Percentiles rank a stretch among this genome's conserved stretches.
phyloP scores from a whole-genome alignment of 2,113 vertebrate species.

The Nibea coibor region DNA sequence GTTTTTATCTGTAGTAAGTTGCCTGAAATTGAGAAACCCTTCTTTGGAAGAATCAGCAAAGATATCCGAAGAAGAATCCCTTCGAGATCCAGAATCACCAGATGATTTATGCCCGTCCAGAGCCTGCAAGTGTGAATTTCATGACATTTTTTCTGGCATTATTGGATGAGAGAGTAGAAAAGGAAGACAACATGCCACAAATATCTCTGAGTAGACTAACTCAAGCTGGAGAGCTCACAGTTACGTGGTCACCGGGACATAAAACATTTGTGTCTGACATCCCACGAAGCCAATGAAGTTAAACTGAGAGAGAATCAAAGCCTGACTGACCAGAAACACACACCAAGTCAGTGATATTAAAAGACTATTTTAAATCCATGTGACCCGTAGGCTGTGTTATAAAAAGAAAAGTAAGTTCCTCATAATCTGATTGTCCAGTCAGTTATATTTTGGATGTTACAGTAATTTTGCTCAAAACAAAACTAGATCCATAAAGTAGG shows the following conservation, averaged over 20 bases:
- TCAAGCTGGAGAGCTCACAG: slow-evolving; percentile 1
- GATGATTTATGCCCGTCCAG: slow-evolving; percentile 89
- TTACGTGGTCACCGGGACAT: neutral
- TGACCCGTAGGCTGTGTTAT: neutral
- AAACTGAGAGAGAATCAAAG: neutral
- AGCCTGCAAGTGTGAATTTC: slow-evolving; percentile 78
- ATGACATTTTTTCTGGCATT: neutral
- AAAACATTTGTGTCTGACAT: neutral
- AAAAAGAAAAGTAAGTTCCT: neutral
- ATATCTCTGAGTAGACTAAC: slow-evolving; percentile 15
- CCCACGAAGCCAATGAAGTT: neutral
- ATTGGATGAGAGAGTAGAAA: slow-evolving; percentile 2
- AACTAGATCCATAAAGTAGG: neutral
- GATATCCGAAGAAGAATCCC: slow-evolving; percentile 92
- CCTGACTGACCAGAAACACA: neutral
- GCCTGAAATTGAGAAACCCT: slow-evolving; percentile 93
- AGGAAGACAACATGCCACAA: slow-evolving; percentile 17
- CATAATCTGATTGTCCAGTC: neutral
- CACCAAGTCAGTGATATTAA: neutral
- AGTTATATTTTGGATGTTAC: no score
- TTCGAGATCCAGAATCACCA: slow-evolving; percentile 91
- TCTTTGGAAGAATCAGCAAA: slow-evolving; percentile 93
- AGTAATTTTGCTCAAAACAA: neutral
- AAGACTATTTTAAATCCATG: neutral
- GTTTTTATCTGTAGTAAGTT: slow-evolving; percentile 92